Evolutionary conservation across 2,113 vertebrate species (phyloP).

Genomic region (Xenopus laevis): DNA sequence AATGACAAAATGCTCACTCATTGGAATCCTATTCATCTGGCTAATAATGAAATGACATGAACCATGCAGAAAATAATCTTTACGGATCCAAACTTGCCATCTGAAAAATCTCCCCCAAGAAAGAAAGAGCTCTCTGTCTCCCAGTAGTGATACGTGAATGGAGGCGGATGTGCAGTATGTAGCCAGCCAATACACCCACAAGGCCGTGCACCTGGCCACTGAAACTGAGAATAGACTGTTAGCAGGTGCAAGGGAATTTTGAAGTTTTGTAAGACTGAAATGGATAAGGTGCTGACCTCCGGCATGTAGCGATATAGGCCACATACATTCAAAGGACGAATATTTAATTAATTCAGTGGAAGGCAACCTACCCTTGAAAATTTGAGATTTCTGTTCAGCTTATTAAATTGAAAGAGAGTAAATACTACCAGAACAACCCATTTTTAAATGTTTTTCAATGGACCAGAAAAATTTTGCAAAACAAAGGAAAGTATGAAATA

Average conservation of each 20-base stretch:
- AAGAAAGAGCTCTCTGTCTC: neutral
- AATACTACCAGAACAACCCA: too few relatives aligned
- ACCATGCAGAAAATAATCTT: neutral
- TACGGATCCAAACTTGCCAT: neutral
- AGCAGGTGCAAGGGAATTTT: neutral
- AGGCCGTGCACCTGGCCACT: neutral
- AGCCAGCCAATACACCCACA: neutral
- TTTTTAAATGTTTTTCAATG: too few relatives aligned
- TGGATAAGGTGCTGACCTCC: neutral
- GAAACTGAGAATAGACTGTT: neutral
- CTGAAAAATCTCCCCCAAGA: neutral
- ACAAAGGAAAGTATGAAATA: too few relatives aligned
- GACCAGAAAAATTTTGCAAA: too few relatives aligned
- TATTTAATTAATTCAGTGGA: too few relatives aligned
- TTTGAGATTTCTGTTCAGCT: too few relatives aligned
- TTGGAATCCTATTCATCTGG: neutral
- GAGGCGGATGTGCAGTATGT: neutral
- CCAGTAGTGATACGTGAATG: neutral
- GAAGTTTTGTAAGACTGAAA: neutral
- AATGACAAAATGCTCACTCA: neutral
- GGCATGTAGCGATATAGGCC: neutral
- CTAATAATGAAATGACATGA: conserved; percentile 3
- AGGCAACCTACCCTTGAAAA: too few relatives aligned
- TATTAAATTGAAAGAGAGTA: too few relatives aligned
- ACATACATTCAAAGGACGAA: neutral